Conservation (phyloP, 2,888 invertebrate genomes). For the Tenthredo scrophulariae region DNA sequence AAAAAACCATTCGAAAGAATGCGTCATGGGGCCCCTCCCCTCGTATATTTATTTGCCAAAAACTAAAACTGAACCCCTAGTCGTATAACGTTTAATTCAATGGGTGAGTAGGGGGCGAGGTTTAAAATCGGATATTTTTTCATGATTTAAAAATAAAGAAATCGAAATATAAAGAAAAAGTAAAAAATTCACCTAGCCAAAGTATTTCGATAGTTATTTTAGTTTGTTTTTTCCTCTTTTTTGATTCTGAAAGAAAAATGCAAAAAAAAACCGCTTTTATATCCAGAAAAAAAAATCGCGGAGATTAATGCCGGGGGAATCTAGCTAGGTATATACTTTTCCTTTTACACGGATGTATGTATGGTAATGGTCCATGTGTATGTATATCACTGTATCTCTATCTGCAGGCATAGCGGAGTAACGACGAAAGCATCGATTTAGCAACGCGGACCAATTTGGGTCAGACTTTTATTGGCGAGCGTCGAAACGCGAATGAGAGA, state of each 20-base stretch:
- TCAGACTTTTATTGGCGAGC: conserved; percentile 69
- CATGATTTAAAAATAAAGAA: too few relatives aligned
- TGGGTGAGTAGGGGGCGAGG: neutral
- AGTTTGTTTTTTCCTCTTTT: too few relatives aligned
- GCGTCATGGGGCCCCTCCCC: neutral
- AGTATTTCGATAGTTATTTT: too few relatives aligned
- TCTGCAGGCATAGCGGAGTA: neutral
- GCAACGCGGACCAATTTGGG: conserved; percentile 67
- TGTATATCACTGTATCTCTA: neutral
- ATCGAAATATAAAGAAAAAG: too few relatives aligned
- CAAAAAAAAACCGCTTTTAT: too few relatives aligned
- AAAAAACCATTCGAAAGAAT: neutral
- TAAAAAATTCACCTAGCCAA: too few relatives aligned
- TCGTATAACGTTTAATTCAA: neutral
- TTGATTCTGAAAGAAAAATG: too few relatives aligned
- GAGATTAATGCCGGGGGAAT: neutral
- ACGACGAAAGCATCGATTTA: conserved; percentile 64
- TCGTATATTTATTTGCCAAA: neutral
- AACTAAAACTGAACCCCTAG: neutral
- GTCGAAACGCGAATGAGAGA: conserved; percentile 45
- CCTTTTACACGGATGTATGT: neutral
- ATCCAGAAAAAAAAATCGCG: neutral
- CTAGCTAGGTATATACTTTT: neutral
- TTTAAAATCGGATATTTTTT: neutral
- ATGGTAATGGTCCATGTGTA: neutral